Evolutionary conservation across 23 tunicate genomes (phyloP), one percentile per base, ranked within the genome.

Genomic region (Styela plicata): DNA sequence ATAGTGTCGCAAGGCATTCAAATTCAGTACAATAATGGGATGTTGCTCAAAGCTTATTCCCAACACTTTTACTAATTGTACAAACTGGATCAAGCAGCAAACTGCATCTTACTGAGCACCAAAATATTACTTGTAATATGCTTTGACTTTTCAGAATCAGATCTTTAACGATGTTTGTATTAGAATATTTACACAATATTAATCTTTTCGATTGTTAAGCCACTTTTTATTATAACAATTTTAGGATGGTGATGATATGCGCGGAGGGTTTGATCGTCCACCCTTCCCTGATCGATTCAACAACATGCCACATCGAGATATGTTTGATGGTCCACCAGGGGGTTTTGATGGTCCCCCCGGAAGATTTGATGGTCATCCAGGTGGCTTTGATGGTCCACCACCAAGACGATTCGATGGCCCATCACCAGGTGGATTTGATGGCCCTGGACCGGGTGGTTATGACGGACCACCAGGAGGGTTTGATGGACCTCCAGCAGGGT

Each of bases 401-500:
- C 71, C 71, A 10, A 28, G 71, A 66, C 31, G 17, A 3, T 66
- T 66, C 16, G 71, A 66, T 35, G 78, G 32, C 62, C 33, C 27
- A 27, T 26, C 79, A 1, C 81, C 64, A 19, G 81, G 81, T 24
- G 31, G 64, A 24, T 53, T 44, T 76, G 81, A 76, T 29, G 81
- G 64, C 31, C 81, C 81, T n/a, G n/a, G n/a, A 2, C 81, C 64
- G 22, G 81, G 81, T 21, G 29, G 27, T 25, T 53, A 21, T 44
- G 81, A 76, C 65, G 81, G 64, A 5, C 81, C 81, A 1, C 81
- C 64, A 19, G 81, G 81, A 22, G 66, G 64, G 22, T 53, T 44
- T 44, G 81, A 76, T 27, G 81, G 81, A 18, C 81, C 81, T 32
- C 77, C 77, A 13, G 81, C 69, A 10, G 27, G 53, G 21, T 76